Conservation (phyloP, 2,113 vertebrate species). For the Galemys pyrenaicus region DNA sequence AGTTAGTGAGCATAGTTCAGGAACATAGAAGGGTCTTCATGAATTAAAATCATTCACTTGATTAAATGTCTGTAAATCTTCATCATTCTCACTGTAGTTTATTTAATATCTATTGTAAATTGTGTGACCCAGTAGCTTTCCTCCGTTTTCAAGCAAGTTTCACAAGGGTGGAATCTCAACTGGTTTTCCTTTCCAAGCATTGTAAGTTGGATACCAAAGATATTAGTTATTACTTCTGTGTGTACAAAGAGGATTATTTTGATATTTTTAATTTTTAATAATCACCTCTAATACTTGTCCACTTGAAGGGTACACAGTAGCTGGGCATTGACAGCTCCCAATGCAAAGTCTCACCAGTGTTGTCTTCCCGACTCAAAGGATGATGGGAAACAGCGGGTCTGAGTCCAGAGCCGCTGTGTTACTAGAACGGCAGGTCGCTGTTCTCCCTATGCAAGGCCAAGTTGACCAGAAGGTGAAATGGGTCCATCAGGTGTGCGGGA, state of each 20-base stretch:
- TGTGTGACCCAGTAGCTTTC: constrained; percentile 83
- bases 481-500: accelerated
- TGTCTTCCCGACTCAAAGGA: background rate
- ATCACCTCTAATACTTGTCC: constrained; percentile 68
- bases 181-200: constrained; percentile 78
- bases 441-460: background rate
- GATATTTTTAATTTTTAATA: constrained; percentile 65
- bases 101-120: constrained; percentile 91
- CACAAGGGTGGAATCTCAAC: constrained; percentile 80
- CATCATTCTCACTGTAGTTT: constrained; percentile 87
- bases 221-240: constrained; percentile 81
- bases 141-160: constrained; percentile 84
- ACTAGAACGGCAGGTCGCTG: accelerated
- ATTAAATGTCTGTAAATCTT: constrained; percentile 90
- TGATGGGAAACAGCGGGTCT: background rate
- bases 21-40: constrained; percentile 87
- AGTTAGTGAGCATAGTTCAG: constrained; percentile 88
- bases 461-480: background rate
- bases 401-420: background rate
- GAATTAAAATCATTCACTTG: constrained; percentile 85
- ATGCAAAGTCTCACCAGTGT: background rate
- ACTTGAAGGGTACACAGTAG: constrained; percentile 71
- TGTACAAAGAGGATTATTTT: constrained; percentile 74
- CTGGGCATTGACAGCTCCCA: background rate
- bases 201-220: constrained; percentile 93